Evolutionary conservation across 2,113 vertebrate genomes (phyloP).

Genomic region (Elephas maximus): DNA sequence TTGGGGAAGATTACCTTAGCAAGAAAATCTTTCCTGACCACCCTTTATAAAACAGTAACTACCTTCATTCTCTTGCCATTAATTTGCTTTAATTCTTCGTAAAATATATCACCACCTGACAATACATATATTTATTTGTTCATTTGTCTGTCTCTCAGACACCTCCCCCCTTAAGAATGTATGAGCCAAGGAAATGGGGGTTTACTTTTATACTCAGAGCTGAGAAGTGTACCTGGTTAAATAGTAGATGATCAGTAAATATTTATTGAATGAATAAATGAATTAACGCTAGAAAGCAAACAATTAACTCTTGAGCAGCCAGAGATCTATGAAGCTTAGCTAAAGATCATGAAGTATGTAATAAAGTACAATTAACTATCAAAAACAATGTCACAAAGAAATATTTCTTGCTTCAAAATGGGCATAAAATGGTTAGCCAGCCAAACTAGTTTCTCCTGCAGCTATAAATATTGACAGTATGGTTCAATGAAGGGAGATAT

Average conservation of each 20-base stretch:
- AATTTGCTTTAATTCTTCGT: background rate
- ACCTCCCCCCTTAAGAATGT: background rate
- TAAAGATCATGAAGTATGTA: background rate
- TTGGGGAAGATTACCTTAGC: background rate
- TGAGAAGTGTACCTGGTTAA: background rate
- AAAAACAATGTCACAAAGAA: slow-evolving; percentile 33
- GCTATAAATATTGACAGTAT: background rate
- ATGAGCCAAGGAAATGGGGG: background rate
- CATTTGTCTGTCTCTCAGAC: background rate
- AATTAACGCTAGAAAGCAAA: background rate
- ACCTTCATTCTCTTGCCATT: background rate
- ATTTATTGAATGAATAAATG: background rate
- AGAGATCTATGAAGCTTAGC: background rate
- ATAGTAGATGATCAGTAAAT: background rate
- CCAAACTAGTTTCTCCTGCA: background rate
- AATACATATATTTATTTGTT: background rate
- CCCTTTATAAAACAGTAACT: background rate
- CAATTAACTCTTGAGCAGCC: background rate
- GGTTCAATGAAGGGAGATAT: background rate
- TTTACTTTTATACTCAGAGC: background rate
- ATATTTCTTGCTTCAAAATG: background rate
- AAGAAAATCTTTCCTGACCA: background rate
- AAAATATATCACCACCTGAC: background rate
- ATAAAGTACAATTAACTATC: background rate
- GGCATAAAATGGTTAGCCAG: background rate